Percentiles rank a stretch among this genome's conserved stretches.
These are phyloP conservation scores for Montipora cactus DNA, from an alignment of 64 coral and sea anemone genomes.

Conservation along the genomic window DNA sequence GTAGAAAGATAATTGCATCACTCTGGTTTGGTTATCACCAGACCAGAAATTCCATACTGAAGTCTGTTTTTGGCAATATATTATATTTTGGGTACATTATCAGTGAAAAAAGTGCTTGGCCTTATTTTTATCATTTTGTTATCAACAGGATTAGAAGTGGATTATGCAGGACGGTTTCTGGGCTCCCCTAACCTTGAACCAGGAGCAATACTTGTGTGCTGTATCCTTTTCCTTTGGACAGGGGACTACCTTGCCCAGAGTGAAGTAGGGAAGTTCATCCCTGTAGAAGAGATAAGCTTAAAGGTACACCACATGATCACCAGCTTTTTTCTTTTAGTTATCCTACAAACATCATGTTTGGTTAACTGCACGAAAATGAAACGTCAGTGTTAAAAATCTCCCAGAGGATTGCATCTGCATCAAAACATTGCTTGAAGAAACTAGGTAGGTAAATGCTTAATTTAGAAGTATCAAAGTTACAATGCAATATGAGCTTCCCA, in stretches of 20 bases:
- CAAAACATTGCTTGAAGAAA: too few species aligned
- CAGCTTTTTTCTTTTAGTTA: not conserved
- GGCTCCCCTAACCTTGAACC: not conserved
- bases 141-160: not conserved
- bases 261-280: constrained; percentile 52
- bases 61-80: too few species aligned
- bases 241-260: constrained; percentile 25
- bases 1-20: too few species aligned
- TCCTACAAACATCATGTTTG: not conserved
- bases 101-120: too few species aligned
- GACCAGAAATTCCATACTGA: too few species aligned
- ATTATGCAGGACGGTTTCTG: not conserved
- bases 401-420: too few species aligned
- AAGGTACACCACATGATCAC: not conserved
- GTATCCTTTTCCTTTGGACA: not conserved
- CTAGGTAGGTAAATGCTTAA: too few species aligned
- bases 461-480: too few species aligned
- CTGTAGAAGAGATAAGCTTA: constrained; percentile 29
- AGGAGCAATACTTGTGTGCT: not conserved
- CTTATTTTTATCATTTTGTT: too few species aligned
- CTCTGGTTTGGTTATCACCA: too few species aligned
- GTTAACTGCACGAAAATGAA: not conserved
- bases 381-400: not conserved
- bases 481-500: too few species aligned
- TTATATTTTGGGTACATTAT: too few species aligned